These are phyloP conservation scores for Mus spicilegus DNA, from an alignment of 2,113 vertebrate genomes.

Conservation along the genomic window DNA sequence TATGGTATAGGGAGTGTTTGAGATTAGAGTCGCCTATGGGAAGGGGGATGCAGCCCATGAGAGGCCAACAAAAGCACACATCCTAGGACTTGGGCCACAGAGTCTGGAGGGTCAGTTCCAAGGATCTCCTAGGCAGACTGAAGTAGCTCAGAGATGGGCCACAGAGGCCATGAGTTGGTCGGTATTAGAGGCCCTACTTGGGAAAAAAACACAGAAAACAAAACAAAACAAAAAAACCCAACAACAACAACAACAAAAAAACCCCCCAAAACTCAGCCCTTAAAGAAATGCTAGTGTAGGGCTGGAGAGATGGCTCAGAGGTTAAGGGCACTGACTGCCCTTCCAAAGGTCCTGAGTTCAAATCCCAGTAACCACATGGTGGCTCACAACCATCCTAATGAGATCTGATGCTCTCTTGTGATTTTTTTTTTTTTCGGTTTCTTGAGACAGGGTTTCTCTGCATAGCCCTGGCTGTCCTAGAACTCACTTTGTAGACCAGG, in stretches of 20 bases:
- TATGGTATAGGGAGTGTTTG: background rate
- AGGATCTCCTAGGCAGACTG: background rate
- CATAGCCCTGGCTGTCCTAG: too few relatives aligned
- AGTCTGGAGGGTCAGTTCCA: background rate
- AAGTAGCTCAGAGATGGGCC: background rate
- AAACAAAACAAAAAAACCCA: background rate
- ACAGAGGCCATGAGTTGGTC: background rate
- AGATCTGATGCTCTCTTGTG: too few relatives aligned
- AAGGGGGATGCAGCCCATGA: background rate
- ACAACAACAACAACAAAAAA: background rate
- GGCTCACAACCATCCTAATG: too few relatives aligned
- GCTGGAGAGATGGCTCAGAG: too few relatives aligned
- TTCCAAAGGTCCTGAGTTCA: too few relatives aligned
- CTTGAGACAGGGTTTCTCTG: too few relatives aligned
- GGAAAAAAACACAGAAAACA: background rate
- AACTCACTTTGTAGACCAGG: too few relatives aligned
- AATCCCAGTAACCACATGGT: too few relatives aligned
- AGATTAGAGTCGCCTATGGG: background rate
- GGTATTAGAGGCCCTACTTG: background rate
- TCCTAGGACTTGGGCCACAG: background rate
- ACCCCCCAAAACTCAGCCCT: background rate
- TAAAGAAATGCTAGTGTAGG: background rate
- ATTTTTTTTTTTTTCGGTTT: too few relatives aligned
- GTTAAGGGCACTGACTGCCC: too few relatives aligned
- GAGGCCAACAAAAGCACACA: background rate